Conservation (phyloP, 2,797 vertebrate species). For the Falco biarmicus region DNA sequence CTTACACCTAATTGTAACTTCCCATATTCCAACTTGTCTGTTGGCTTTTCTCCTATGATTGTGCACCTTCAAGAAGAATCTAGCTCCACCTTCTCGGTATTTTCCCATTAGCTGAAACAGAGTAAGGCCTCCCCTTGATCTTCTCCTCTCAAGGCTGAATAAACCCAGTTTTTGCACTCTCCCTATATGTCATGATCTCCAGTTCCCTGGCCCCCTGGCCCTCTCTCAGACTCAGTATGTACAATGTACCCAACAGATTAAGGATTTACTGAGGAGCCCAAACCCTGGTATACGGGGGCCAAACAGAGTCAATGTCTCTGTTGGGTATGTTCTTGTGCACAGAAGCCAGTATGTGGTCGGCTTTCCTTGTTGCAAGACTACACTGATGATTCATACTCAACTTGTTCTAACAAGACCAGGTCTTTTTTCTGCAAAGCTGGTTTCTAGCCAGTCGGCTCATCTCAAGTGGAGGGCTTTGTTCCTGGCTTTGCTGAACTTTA, state of each 20-base stretch:
- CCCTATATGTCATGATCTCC: not conserved
- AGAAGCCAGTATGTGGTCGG: not conserved
- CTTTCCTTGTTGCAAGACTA: not conserved
- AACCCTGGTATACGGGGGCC: not conserved
- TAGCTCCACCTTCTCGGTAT: not conserved
- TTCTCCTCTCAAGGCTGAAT: not conserved
- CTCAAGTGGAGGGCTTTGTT: not conserved
- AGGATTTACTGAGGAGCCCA: not conserved
- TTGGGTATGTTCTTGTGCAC: rapidly evolving
- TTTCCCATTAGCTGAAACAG: not conserved
- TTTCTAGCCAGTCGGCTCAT: not conserved
- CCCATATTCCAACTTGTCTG: not conserved
- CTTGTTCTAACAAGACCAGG: not conserved
- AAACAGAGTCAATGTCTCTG: not conserved
- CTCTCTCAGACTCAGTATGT: not conserved
- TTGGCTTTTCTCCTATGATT: not conserved
- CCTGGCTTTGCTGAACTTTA: not conserved
- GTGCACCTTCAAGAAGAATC: not conserved
- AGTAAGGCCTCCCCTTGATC: not conserved
- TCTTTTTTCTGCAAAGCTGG: not conserved
- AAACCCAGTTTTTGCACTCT: not conserved
- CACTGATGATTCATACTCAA: not conserved
- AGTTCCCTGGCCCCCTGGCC: rapidly evolving
- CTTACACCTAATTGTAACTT: not conserved
- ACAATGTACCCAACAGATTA: not conserved